Base-by-base conservation (phyloP, 2,797 vertebrate genomes). In the Acipenser ruthenus region DNA sequence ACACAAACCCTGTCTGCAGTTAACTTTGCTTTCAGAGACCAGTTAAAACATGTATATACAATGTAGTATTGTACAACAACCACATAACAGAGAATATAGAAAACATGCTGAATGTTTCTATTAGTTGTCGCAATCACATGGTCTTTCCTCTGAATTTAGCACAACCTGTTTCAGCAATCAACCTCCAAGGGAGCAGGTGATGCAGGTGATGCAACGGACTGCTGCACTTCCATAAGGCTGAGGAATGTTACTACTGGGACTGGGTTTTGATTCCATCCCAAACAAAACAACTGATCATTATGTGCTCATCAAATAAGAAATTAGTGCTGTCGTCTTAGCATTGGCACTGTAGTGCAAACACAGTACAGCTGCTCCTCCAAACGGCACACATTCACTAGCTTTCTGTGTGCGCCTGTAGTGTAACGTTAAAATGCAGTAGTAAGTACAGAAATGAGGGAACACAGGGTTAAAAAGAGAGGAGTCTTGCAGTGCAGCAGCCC, bases 291-390 rank as follows among this genome's bases (percentile, higher is more conserved):
- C 23, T 10, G 23, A 62, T 23, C 18, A 23, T 62, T 37, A 62
- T 9, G 18, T 62, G 13, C 18, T 62, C 18, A 23, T 62, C 60
- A 62, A 62, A 62, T 62, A 23, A 23, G 60, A 62, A 3, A 62
- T 23, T 18, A 47, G 60, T 62, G 18, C 60, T 10, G 18, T 37
- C 37, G 5, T 37, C 37, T 37, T 37, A 37, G 37, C 37, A 37
- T 37, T 37, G 37, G 37, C 37, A 37, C 5, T 5, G 37, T 1
- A 37, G 37, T 37, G 37, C 37, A 48, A 62, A 18, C 60, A 62
- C 60, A 61, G 10, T 49, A 62, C 60, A 62, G 12, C 18, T 62
- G 13, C 64, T 65, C 50, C 12, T 67, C 60, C 51, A 62, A 67
- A 18, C 12, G 10, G 13, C 10, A 48, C 47, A 62, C 60, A 62